Conservation (phyloP, 1,140 invertebrate genomes). For the Halictus rubicundus region DNA sequence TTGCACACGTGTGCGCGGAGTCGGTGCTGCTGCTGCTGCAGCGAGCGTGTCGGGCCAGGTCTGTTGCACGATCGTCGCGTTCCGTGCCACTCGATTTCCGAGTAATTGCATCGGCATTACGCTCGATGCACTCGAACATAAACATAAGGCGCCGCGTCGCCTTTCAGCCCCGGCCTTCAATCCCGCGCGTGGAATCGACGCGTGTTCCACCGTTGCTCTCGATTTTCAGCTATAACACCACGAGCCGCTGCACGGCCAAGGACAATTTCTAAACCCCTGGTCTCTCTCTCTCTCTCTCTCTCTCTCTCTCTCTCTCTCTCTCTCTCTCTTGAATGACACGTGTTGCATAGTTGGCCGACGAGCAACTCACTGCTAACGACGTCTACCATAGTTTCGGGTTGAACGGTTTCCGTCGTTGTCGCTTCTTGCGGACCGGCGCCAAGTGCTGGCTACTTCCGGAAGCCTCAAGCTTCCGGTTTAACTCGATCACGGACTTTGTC, state of each 20-base stretch:
- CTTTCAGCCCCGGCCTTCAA: conserved; percentile 28
- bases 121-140: conserved; percentile 17
- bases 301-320: neutral
- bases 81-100: conserved; percentile 21
- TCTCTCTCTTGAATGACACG: neutral
- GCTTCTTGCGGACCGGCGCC: too few species aligned
- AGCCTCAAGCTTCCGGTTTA: too few species aligned
- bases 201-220: neutral
- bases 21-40: neutral
- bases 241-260: neutral
- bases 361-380: too few species aligned
- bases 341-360: too few species aligned
- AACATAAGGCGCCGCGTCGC: neutral
- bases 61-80: neutral
- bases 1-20: neutral
- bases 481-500: too few species aligned
- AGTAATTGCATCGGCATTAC: conserved; percentile 50
- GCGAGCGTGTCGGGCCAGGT: neutral
- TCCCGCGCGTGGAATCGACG: neutral
- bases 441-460: too few species aligned
- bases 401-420: too few species aligned
- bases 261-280: too few species aligned
- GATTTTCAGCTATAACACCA: neutral
- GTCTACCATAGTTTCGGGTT: too few species aligned
- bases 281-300: neutral